phyloP scores from a whole-genome alignment of 2,113 vertebrate species.

The Microcebus ravelobensis region DNA sequence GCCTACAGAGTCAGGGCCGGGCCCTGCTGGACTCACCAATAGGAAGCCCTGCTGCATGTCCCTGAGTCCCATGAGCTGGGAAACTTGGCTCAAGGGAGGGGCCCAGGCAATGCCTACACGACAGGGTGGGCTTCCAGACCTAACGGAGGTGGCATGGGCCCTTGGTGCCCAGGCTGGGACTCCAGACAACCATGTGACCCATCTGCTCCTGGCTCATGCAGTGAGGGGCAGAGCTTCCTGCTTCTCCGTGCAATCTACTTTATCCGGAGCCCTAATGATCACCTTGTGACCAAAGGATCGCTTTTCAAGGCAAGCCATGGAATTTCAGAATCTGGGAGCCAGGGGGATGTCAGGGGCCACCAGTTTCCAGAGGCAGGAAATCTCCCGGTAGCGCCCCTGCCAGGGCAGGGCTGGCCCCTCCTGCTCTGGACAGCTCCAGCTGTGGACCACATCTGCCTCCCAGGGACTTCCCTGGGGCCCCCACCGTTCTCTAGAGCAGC shows the following conservation, averaged over 20 bases:
- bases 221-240: too few species aligned
- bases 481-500: background rate
- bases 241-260: background rate
- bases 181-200: background rate
- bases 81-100: background rate
- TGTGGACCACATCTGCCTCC: background rate
- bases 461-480: background rate
- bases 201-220: background rate
- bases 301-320: fast-evolving
- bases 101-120: background rate
- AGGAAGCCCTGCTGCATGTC: background rate
- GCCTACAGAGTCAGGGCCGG: background rate
- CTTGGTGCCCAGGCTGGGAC: background rate
- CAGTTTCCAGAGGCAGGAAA: background rate
- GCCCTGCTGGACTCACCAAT: background rate
- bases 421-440: background rate
- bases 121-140: background rate
- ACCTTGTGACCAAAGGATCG: background rate
- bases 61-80: fast-evolving
- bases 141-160: fast-evolving
- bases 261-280: fast-evolving
- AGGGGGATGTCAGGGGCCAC: background rate
- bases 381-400: background rate
- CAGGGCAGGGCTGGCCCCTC: background rate
- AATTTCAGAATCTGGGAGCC: background rate